A percentile compares a stretch with the other conserved stretches of the same genome.
Conservation (phyloP, 2,888 invertebrate genomes). For the Amaurobius ferox region DNA sequence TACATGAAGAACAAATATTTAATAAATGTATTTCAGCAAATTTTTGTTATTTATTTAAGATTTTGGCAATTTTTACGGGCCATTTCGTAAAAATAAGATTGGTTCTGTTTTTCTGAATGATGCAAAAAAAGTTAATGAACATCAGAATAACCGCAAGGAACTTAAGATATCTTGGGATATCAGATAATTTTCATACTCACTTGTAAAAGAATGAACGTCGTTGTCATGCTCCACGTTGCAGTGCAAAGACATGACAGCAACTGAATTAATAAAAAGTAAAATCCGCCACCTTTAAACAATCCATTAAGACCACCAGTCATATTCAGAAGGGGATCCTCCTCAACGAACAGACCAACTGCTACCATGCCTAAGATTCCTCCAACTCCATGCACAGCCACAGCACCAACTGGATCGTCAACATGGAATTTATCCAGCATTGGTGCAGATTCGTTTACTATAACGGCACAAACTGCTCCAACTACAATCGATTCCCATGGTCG, state of each 20-base stretch:
- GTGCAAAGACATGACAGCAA: slow-evolving; percentile 85
- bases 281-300: slow-evolving; percentile 85
- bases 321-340: slow-evolving; percentile 77
- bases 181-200: slow-evolving; percentile 35
- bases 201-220: slow-evolving; percentile 80
- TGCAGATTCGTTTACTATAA: slow-evolving; percentile 84
- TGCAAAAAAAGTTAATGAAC: too few relatives aligned
- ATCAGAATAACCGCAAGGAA: too few relatives aligned
- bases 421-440: slow-evolving; percentile 87
- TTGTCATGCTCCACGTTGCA: slow-evolving; percentile 84
- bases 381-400: slow-evolving; percentile 89
- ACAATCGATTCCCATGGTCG: slow-evolving; percentile 90
- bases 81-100: too few relatives aligned
- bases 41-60: too few relatives aligned
- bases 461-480: slow-evolving; percentile 87
- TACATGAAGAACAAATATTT: too few relatives aligned
- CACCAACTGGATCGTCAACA: slow-evolving; percentile 94
- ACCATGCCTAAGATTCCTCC: slow-evolving; percentile 83
- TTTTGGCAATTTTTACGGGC: too few relatives aligned
- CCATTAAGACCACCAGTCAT: slow-evolving; percentile 78
- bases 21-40: too few relatives aligned
- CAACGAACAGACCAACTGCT: slow-evolving; percentile 93
- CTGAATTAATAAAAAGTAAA: slow-evolving; percentile 91
- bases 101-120: too few relatives aligned
- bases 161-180: too few relatives aligned